phyloP scores from a whole-genome alignment of 2,113 vertebrate species.

The Spizaetus ornatus region DNA sequence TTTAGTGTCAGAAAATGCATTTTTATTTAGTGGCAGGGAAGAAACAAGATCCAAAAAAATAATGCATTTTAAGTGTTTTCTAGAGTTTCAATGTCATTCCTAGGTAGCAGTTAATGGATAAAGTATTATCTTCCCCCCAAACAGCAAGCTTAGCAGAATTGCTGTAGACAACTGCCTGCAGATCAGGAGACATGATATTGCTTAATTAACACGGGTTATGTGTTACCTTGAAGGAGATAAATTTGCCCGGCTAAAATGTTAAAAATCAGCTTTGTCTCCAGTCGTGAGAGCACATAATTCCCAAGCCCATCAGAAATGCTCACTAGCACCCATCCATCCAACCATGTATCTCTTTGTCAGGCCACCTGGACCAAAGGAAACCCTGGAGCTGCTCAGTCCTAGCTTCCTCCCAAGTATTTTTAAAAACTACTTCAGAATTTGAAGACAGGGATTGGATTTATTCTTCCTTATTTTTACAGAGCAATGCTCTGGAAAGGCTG shows the following conservation, averaged over 20 bases:
- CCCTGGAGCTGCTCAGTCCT: neutral
- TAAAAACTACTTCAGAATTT: neutral
- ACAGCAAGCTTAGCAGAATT: constrained; percentile 51
- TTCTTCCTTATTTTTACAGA: neutral
- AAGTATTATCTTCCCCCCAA: constrained; percentile 46
- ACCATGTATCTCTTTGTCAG: neutral
- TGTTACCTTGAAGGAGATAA: constrained; percentile 52
- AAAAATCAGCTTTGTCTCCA: constrained; percentile 2
- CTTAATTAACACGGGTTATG: constrained; percentile 63
- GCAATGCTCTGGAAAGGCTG: neutral
- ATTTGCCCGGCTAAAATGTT: constrained; percentile 24
- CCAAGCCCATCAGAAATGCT: neutral
- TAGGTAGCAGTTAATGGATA: constrained; percentile 53
- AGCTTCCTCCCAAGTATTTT: neutral
- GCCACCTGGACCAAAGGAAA: neutral
- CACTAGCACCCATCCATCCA: neutral
- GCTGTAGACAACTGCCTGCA: constrained; percentile 20
- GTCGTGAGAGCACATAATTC: neutral
- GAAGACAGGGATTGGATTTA: neutral
- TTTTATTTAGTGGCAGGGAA: constrained; percentile 35
- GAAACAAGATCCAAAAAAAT: neutral
- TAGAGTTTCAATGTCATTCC: constrained; percentile 52
- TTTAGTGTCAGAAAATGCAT: constrained; percentile 39
- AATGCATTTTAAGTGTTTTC: neutral
- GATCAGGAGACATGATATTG: constrained; percentile 59